phyloP scores from a whole-genome alignment of 2,888 invertebrate species.

The Hoplodrina blanda region DNA sequence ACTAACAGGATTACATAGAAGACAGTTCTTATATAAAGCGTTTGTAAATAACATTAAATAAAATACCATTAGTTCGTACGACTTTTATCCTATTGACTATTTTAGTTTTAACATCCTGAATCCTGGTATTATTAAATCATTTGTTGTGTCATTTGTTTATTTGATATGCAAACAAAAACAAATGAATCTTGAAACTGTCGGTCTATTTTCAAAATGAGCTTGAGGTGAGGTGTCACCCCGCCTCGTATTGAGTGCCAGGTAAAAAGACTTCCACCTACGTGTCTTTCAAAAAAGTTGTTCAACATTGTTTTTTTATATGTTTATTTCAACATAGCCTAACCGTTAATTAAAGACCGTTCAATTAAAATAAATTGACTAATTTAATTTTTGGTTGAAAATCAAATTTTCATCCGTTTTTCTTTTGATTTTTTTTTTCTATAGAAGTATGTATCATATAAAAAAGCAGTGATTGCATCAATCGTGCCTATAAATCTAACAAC shows the following conservation, averaged over 20 bases:
- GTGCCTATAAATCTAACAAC: not conserved
- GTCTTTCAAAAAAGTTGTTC: not conserved
- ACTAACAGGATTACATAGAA: conserved; percentile 45
- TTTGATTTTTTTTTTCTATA: too few relatives aligned
- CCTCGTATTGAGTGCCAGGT: too few relatives aligned
- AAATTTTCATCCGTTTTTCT: too few relatives aligned
- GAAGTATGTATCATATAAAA: too few relatives aligned
- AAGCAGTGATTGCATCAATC: too few relatives aligned
- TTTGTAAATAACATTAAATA: conserved; percentile 34
- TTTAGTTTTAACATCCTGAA: not conserved
- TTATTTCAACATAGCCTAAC: not conserved
- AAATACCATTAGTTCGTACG: conserved; percentile 17
- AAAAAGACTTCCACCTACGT: too few relatives aligned
- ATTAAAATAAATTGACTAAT: not conserved
- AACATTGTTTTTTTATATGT: too few relatives aligned
- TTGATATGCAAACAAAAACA: conserved; percentile 4
- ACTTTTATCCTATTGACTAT: not conserved
- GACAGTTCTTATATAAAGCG: conserved; percentile 26
- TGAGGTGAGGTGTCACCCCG: too few relatives aligned
- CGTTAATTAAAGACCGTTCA: not conserved
- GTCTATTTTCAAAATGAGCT: too few relatives aligned
- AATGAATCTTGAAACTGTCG: not conserved
- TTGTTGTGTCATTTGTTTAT: too few relatives aligned
- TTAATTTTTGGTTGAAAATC: too few relatives aligned
- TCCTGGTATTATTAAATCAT: too few relatives aligned